Evolutionary conservation across 2,797 vertebrate genomes (phyloP).

Genomic region (Anas bernieri): DNA sequence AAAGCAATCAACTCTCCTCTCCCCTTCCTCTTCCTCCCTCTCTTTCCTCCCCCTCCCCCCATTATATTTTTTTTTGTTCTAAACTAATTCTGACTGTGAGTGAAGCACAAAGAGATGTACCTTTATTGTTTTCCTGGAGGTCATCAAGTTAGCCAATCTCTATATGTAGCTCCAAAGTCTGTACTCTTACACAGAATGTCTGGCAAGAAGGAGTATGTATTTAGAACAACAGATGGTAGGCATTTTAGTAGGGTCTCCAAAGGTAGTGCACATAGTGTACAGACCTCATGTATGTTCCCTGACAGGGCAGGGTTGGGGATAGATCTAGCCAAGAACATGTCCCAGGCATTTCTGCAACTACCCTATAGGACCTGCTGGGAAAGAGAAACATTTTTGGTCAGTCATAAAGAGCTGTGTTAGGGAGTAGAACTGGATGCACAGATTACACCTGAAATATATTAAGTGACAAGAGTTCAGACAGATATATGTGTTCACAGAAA

Average conservation of each 20-base stretch:
- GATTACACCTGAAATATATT: background rate
- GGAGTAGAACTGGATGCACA: background rate
- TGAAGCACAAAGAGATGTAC: background rate
- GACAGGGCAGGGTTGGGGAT: background rate
- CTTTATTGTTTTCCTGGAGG: background rate
- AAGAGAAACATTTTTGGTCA: background rate
- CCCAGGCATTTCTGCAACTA: background rate
- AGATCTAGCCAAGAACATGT: background rate
- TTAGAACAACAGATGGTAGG: background rate
- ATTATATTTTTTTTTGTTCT: background rate
- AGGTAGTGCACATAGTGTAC: accelerated
- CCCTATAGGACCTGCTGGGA: background rate
- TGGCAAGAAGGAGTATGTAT: background rate
- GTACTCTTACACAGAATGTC: accelerated
- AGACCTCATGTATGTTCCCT: background rate
- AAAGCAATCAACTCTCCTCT: background rate
- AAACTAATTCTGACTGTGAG: background rate
- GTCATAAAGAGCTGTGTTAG: background rate
- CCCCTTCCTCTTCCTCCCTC: background rate
- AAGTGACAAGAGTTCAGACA: background rate
- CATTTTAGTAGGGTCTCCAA: background rate
- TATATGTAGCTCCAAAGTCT: background rate
- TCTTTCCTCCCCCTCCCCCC: background rate
- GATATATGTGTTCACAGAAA: background rate
- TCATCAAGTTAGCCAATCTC: background rate